Percentiles rank a stretch among this genome's conserved stretches.
Conservation (phyloP, 2,888 invertebrate genomes). For the Dione vanillae region DNA sequence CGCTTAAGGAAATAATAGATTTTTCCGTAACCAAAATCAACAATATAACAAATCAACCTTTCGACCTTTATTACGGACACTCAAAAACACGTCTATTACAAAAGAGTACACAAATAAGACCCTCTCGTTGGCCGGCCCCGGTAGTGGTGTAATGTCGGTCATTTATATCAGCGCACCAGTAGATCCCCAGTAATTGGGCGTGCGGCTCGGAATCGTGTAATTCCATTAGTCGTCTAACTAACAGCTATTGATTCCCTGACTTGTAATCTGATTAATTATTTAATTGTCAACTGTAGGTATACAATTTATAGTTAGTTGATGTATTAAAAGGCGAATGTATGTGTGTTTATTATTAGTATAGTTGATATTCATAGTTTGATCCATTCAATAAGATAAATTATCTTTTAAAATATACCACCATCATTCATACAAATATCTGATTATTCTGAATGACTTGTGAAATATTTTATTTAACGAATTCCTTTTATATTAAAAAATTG, state of each 20-base stretch:
- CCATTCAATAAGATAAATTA: neutral
- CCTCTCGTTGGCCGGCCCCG: constrained; percentile 30
- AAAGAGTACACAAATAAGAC: constrained; percentile 26
- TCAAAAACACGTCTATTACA: constrained; percentile 5
- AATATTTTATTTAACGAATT: too few species aligned
- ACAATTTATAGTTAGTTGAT: constrained; percentile 18
- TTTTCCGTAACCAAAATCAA: neutral
- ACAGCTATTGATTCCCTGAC: constrained; percentile 44
- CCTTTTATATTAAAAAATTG: too few species aligned
- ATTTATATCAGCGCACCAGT: constrained; percentile 44
- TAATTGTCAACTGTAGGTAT: constrained; percentile 39
- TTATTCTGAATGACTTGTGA: too few species aligned
- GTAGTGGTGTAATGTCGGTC: constrained; percentile 39
- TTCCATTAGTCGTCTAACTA: constrained; percentile 44
- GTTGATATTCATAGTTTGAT: neutral
- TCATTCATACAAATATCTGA: neutral
- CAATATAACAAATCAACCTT: neutral
- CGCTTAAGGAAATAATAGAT: neutral
- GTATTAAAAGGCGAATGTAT: neutral
- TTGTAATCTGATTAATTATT: constrained; percentile 45
- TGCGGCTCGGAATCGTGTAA: constrained; percentile 44
- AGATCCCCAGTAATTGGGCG: constrained; percentile 49
- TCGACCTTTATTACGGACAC: neutral
- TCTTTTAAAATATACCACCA: neutral
- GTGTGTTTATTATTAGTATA: neutral